Evolutionary conservation across 1,140 invertebrate genomes (phyloP), one percentile per base, ranked within the genome.

Genomic region (Papilio helenus): DNA sequence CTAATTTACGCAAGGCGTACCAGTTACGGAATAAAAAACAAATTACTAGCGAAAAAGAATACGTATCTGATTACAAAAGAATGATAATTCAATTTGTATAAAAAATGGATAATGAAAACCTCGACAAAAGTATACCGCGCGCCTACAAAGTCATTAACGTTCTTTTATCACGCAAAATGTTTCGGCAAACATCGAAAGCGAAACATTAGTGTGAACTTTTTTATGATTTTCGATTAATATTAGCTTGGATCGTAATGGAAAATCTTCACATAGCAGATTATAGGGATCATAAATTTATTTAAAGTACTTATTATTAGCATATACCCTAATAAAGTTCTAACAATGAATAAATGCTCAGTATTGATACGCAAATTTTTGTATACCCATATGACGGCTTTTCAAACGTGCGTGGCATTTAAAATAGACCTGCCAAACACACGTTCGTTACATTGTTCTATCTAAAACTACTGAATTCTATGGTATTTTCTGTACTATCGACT

Each of bases 151-250:
- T 29, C 72, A 80, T 80, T 65, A 76, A 80, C 29, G 72, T 68
- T 49, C 49, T 58, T 44, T 26, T 76, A 73, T 76, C 79, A 80
- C 79, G 79, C 79, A 80, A 18, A 46, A 23, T 74, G 42, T 44
- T 65, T 39, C 12, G 26, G 26, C 23, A 68, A 68, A 8, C 26
- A 26, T 61, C n/a, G 55, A 23, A 26, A 26, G 14, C 5, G 7
- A 58, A 3, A 58, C 0, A 20, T 58, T 26, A 20, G 55, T 58
- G 55, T 68, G 34, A 20, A 55, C 51, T n/a, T 55, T 18, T 9
- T n/a, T 7, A n/a, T n/a, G 51, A n/a, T 55, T 55, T 55, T 55
- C 18, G n/a, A 55, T 55, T n/a, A 55, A 55, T 55, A 55, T 2
- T n/a, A 55, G 18, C n/a, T 55, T 55, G 5, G n/a, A 20, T 55